Evolutionary conservation across 2,888 invertebrate genomes (phyloP).

Genomic region (Timema cristinae): DNA sequence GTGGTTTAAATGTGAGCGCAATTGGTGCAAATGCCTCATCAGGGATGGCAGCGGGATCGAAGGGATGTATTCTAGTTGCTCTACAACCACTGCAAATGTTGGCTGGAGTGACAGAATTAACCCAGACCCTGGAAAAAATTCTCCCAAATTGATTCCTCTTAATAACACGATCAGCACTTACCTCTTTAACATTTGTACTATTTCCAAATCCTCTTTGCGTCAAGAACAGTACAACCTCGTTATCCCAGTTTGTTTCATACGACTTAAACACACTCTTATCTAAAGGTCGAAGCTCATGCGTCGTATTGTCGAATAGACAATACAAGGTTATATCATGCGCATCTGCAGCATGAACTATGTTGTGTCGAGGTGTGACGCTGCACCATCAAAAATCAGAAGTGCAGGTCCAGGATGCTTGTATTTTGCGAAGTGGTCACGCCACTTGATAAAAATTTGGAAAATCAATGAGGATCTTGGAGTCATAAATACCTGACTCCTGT

Average conservation of each 20-base stretch:
- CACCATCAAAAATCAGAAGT: conserved; percentile 8
- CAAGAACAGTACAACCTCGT: conserved; percentile 6
- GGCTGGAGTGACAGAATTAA: not conserved
- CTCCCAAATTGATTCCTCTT: not conserved
- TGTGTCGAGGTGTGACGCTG: not conserved
- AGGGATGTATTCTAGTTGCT: not conserved
- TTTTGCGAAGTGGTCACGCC: conserved; percentile 9
- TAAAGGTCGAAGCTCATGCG: conserved; percentile 2
- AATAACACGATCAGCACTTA: not conserved
- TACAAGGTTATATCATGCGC: not conserved
- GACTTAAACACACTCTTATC: not conserved
- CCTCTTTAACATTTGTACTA: not conserved
- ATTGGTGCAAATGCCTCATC: no score
- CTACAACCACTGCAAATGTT: not conserved
- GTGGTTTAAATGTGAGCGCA: no score
- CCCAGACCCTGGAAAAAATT: not conserved
- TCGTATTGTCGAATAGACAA: not conserved
- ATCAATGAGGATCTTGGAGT: not conserved
- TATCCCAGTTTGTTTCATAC: conserved; percentile 3
- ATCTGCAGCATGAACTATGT: conserved; percentile 10
- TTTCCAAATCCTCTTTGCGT: not conserved
- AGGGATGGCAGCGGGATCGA: no score
- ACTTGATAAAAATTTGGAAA: not conserved
- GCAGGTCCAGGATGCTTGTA: not conserved
- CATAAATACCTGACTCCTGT: conserved; percentile 1